Evolutionary conservation across 2,797 vertebrate genomes (phyloP), one percentile per base, ranked within the genome.

Genomic region (Mus minutoides): DNA sequence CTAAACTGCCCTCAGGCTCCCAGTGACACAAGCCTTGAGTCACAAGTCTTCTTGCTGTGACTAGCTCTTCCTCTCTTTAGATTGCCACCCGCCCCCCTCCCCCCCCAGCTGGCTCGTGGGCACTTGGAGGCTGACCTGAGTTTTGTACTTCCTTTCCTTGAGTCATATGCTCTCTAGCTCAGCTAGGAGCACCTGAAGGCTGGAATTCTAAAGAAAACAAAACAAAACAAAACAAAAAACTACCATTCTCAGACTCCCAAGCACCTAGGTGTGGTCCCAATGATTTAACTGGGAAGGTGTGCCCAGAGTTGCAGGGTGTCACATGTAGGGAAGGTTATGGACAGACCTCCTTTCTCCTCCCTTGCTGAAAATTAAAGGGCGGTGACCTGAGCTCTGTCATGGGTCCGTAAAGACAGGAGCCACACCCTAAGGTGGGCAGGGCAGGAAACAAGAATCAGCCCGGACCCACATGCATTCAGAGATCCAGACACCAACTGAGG

Each of bases 391-490:
- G 76, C 2, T n/a, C 34, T 19, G 2, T 21, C 7, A 0, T 1
- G 13, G 54, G 78, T 29, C 78, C 10, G 11, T 2, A 37, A 79
- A 52, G 78, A 9, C 67, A 73, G 26, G 19, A 19, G 56, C 40
- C 95, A 95, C 83, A 78, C 87, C 91, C 91, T n/a, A 19, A 10
- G 14, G 52, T 29, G 64, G 64, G 90, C 77, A 60, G 56, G 88
- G 85, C 77, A n/a, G 73, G 64, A 80, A 96, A 71, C 3, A 17
- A 58, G 89, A 83, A 73, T 49, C 22, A 71, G 56, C 16, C 92
- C 56, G 58, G 26, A 79, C 14, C 29, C 58, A 67, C 10, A 26
- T 46, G 54, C 14, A 73, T 16, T 22, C 24, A 52, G 77, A 29
- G 14, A 21, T 77, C 49, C 37, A 84, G 31, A 60, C 69, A 9